Evolutionary conservation across 2,888 invertebrate genomes (phyloP), one percentile per base, ranked within the genome.

Genomic region (Drosophila neotestacea): DNA sequence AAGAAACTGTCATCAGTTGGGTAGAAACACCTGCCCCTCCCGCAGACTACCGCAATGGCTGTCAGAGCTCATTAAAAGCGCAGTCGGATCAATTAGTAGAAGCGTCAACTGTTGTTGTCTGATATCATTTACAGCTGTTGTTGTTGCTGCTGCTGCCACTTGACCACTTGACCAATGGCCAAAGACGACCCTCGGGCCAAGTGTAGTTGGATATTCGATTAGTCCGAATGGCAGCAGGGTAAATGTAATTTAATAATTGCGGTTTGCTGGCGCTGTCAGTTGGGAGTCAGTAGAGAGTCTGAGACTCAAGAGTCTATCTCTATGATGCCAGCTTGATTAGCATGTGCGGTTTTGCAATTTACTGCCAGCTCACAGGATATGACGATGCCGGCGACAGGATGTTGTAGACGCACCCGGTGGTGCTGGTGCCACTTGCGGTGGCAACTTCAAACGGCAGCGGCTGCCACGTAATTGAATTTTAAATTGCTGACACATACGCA

Each of bases 171-270:
- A 42, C 13, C 41, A 42, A 13, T 44, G 61, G 46, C 22, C 42
- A 44, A 30, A 50, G 22, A n/a, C 13, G 16, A 16, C 42, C 38
- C 55, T 44, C 36, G 42, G 48, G 44, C 13, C 36, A 51, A 56
- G 22, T 7, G 44, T 41, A 28, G 32, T 61, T 51, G 83, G 59
- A 70, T 65, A 41, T 81, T 77, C 86, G 77, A 74, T 83, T 86
- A 83, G 78, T 50, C 74, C 62, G 39, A 41, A 60, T 55, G 61
- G 51, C 50, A 61, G 44, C 63, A 47, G 55, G 54, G 70, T 65
- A 72, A 75, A 78, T 89, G 86, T 86, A 86, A 89, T 86, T 83
- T 89, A 89, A 86, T 89, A 86, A 86, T 81, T 89, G 88, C 73
- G 88, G 89, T 85, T 88, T 55, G 39, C 46, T 44, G 52, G 27